Evolutionary conservation across 2,113 vertebrate species (phyloP).

Genomic region (Actenoides lindsayi): DNA sequence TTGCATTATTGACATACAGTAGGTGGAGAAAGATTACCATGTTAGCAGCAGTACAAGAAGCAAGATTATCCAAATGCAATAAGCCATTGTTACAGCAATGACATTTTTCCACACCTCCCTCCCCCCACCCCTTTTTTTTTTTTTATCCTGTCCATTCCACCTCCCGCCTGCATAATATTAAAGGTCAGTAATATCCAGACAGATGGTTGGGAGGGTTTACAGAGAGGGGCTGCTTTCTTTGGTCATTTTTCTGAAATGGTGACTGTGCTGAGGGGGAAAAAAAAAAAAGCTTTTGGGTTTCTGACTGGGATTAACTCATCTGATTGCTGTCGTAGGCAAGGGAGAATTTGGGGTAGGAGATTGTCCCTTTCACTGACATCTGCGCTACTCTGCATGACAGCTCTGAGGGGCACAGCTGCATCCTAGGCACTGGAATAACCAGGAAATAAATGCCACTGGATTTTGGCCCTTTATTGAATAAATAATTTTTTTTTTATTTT

Average conservation of each 20-base stretch:
- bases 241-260: constrained; percentile 55
- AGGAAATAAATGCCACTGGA: background rate
- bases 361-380: background rate
- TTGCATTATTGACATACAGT: constrained; percentile 62
- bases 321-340: background rate
- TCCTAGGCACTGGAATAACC: background rate
- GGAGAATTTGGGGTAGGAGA: background rate
- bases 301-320: background rate
- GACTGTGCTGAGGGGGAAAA: background rate
- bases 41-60: constrained; percentile 19
- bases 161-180: constrained; percentile 7
- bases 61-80: constrained; percentile 58
- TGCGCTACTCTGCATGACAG: background rate
- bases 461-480: background rate
- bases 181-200: constrained; percentile 60
- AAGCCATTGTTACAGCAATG: constrained; percentile 53
- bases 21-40: constrained; percentile 51
- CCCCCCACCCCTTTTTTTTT: background rate
- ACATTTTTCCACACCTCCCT: constrained; percentile 29
- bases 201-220: constrained; percentile 61
- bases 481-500: background rate
- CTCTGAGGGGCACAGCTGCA: background rate
- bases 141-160: constrained; percentile 1
- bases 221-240: constrained; percentile 23
- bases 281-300: background rate